These are phyloP conservation scores for Hymenopus coronatus DNA, from an alignment of 2,888 invertebrate species.

Conservation along the genomic window DNA sequence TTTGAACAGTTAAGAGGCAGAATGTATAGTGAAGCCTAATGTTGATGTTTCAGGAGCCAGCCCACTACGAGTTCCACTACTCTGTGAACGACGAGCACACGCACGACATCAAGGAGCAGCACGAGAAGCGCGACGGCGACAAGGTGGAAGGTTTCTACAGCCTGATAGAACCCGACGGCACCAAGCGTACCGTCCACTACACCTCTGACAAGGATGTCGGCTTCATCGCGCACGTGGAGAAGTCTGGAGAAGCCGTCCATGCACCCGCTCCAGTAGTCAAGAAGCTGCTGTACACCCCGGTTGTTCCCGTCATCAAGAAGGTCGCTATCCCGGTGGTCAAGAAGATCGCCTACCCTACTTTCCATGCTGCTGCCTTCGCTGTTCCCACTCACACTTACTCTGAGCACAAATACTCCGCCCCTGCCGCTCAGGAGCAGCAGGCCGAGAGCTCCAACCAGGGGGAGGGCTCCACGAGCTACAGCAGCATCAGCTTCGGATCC, in stretches of 20 bases:
- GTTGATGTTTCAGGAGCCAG: not conserved
- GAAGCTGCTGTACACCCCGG: not conserved
- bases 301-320: not conserved
- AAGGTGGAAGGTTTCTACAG: constrained; percentile 69
- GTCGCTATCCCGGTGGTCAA: not conserved
- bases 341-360: not conserved
- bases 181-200: constrained; percentile 62
- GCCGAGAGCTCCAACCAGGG: not conserved
- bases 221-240: constrained; percentile 52
- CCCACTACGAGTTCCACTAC: constrained; percentile 62
- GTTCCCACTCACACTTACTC: not conserved
- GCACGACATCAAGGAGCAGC: constrained; percentile 69
- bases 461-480: not conserved
- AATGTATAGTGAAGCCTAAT: not conserved
- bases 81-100: constrained; percentile 69
- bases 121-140: constrained; percentile 67
- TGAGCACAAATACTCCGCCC: not conserved
- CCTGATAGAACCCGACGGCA: constrained; percentile 63
- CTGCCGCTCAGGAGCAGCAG: not conserved
- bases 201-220: constrained; percentile 52
- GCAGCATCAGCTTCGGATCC: not conserved
- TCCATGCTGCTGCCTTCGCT: not conserved
- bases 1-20: not conserved
- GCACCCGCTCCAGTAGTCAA: not conserved
- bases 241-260: constrained; percentile 48